phyloP scores from a whole-genome alignment of 1,140 invertebrate species.

The Mylabris phalerata region DNA sequence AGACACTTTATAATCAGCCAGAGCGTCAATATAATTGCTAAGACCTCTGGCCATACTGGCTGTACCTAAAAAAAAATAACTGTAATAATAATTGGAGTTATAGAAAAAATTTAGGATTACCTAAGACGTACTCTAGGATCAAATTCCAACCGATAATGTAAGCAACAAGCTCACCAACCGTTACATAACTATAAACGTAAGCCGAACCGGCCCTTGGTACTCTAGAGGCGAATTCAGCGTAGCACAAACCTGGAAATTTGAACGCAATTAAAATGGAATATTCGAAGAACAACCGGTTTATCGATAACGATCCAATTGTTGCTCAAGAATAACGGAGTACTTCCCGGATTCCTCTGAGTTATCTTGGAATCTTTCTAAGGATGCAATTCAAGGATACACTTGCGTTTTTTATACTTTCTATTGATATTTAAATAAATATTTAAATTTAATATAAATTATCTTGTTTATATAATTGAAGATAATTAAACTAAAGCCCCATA shows the following conservation, averaged over 20 bases:
- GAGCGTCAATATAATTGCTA: slow-evolving; percentile 80
- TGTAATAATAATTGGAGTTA: background rate
- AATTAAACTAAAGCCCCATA: no score
- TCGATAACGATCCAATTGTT: no score
- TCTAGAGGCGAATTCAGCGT: slow-evolving; percentile 81
- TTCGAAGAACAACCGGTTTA: no score
- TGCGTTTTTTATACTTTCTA: no score
- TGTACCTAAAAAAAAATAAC: slow-evolving; percentile 51
- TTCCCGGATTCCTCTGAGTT: no score
- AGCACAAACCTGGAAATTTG: slow-evolving; percentile 58
- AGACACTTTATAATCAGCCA: slow-evolving; percentile 68
- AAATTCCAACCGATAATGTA: slow-evolving; percentile 85
- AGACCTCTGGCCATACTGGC: slow-evolving; percentile 89
- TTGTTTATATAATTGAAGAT: no score
- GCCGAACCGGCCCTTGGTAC: slow-evolving; percentile 82
- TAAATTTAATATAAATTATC: no score
- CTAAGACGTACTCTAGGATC: slow-evolving; percentile 84
- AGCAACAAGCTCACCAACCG: slow-evolving; percentile 73
- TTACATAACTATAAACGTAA: slow-evolving; percentile 84
- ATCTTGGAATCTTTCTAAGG: no score
- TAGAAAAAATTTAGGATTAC: slow-evolving; percentile 44
- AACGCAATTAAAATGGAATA: no score
- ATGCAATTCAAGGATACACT: no score
- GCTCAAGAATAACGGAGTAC: no score
- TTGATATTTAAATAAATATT: no score